These are phyloP conservation scores for Eudyptes chrysolophus DNA, from an alignment of 2,113 vertebrate species.

Conservation along the genomic window DNA sequence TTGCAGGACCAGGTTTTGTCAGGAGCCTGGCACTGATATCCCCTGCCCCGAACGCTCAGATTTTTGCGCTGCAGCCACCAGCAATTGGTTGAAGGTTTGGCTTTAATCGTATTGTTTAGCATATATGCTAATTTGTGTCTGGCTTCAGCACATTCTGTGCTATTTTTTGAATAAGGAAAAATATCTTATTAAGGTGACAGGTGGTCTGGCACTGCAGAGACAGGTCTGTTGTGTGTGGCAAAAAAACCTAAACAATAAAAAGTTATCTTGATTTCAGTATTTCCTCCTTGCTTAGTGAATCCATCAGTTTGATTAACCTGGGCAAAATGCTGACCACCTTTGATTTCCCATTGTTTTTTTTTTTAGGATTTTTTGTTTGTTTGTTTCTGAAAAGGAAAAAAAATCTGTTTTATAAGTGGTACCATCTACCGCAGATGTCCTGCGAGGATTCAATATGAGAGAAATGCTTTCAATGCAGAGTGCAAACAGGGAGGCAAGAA, in stretches of 20 bases:
- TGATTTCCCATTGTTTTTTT: not conserved
- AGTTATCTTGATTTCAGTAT: not conserved
- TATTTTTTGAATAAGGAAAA: constrained; percentile 19
- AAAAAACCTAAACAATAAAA: fast-evolving
- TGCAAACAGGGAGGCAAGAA: not conserved
- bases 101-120: not conserved
- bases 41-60: not conserved
- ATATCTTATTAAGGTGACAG: not conserved
- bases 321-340: not conserved
- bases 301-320: not conserved
- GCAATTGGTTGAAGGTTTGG: not conserved
- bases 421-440: not conserved
- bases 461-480: not conserved
- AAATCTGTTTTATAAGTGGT: not conserved
- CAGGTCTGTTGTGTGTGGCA: not conserved
- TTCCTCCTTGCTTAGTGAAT: not conserved
- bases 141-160: not conserved
- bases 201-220: not conserved
- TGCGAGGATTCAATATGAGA: not conserved
- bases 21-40: not conserved
- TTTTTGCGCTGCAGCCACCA: not conserved
- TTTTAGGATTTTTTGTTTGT: not conserved
- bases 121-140: not conserved
- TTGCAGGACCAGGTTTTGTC: not conserved
- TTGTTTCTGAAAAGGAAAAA: not conserved